Evolutionary conservation across 2,113 vertebrate species (phyloP), one percentile per base, ranked within the genome.

Genomic region (Hippocampus barbouri): DNA sequence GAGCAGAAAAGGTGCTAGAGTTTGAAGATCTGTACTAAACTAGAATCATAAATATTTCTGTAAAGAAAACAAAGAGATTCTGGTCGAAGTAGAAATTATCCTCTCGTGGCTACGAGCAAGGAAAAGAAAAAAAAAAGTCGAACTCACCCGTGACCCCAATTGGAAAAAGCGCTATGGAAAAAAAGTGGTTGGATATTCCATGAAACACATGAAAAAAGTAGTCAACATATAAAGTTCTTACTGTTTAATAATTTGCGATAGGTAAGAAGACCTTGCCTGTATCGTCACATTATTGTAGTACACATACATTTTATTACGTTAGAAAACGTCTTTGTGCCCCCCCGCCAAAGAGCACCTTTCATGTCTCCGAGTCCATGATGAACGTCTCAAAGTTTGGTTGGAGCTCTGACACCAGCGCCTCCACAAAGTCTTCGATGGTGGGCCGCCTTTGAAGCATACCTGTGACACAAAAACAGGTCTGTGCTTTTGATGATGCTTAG

Each of bases 381-480:
- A 96, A 98, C 0, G 93, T 94, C 87, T 98, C 95, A 6, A 97
- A 97, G 89, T 98, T 93, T 0, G 90, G 93, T 77, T 98, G 91
- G 83, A 98, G 89, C 81, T 99, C 96, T 0, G 94, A 94, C 81
- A 98, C 95, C 23, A 99, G 92, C 1, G 97, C 95, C 0, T 94
- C 93, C 77, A 99, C 97, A 70, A 98, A 94, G 79, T 99, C 97
- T 66, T 98, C 94, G 0, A 94, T 78, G 27, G 95, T 95, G 64
- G 95, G 97, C 0, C 80, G 83, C 82, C 93, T 96, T 93, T 96
- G 96, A 74, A 98, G 94, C 97, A 99, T 96, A 30, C 95, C 97
- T 99, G 90, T 20, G 34, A 1, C 30, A 66, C 5, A 72, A 5
- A 47, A 88, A 89, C 27, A 27, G 27, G 27, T 27, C 27, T 27